phyloP scores from a whole-genome alignment of 2,888 invertebrate genomes.

The Tineola bisselliella region DNA sequence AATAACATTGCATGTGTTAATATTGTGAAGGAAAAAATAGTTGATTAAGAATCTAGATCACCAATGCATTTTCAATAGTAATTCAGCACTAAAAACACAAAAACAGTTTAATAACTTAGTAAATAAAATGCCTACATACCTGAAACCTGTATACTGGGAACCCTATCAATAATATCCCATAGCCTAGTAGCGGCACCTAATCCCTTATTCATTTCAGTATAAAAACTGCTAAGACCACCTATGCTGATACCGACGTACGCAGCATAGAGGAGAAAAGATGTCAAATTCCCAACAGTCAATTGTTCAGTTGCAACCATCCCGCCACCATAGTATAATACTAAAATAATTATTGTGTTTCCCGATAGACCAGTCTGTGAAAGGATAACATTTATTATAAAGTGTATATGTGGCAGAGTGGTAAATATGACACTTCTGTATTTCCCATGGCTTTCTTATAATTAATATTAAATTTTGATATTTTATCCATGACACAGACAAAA shows the following conservation, averaged over 20 bases:
- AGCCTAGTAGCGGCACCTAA: slow-evolving; percentile 90
- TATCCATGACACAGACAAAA: no score
- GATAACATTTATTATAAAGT: background rate
- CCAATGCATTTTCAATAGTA: background rate
- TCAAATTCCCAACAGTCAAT: slow-evolving; percentile 86
- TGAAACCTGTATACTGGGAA: slow-evolving; percentile 77
- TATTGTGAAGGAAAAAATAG: no score
- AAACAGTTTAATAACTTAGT: background rate
- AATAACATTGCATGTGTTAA: no score
- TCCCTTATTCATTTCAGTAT: slow-evolving; percentile 92
- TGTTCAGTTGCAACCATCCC: slow-evolving; percentile 83
- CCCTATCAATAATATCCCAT: slow-evolving; percentile 88
- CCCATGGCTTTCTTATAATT: no score
- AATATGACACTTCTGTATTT: background rate
- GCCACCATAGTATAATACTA: slow-evolving; percentile 93
- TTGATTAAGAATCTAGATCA: background rate
- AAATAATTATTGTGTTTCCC: slow-evolving; percentile 89
- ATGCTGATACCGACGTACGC: slow-evolving; percentile 93
- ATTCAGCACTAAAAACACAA: background rate
- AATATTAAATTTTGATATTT: no score
- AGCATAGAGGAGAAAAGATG: slow-evolving; percentile 94
- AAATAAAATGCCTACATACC: slow-evolving; percentile 45
- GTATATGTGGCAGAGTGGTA: background rate
- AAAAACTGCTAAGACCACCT: slow-evolving; percentile 90
- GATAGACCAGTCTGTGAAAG: slow-evolving; percentile 80